Evolutionary conservation across 2,888 invertebrate genomes (phyloP).

Genomic region (Pilophorus perplexus): DNA sequence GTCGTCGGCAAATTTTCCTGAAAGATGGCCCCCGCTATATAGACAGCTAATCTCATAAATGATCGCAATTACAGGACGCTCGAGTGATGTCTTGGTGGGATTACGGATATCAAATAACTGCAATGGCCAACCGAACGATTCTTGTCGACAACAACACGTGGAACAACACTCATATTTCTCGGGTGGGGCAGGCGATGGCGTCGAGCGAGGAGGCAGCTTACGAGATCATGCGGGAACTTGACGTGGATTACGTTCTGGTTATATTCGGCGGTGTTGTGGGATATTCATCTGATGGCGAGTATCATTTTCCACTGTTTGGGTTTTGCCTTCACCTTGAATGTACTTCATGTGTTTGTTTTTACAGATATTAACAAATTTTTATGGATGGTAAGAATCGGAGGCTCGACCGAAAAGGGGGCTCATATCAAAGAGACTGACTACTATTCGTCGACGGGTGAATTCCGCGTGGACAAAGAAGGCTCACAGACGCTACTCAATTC

Average conservation of each 20-base stretch:
- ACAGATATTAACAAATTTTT: slow-evolving; percentile 96
- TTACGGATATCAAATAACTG: slow-evolving; percentile 98
- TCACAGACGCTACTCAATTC: slow-evolving; percentile 89
- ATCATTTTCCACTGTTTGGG: no score
- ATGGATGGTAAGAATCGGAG: slow-evolving; percentile 98
- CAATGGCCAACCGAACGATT: slow-evolving; percentile 97
- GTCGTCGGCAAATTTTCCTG: no score
- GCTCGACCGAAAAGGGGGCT: slow-evolving; percentile 89
- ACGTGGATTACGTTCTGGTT: slow-evolving; percentile 96
- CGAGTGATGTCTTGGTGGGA: slow-evolving; percentile 99
- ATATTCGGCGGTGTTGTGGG: slow-evolving; percentile 99
- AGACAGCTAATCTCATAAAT: no score
- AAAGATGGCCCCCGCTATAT: no score
- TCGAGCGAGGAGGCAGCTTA: slow-evolving; percentile 95
- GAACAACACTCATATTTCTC: slow-evolving; percentile 98
- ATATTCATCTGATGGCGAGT: slow-evolving; percentile 91
- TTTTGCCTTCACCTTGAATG: background rate
- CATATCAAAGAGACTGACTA: slow-evolving; percentile 97
- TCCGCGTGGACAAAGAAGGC: slow-evolving; percentile 92
- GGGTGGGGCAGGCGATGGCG: slow-evolving; percentile 98
- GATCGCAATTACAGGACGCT: slow-evolving; percentile 71
- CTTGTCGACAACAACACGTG: slow-evolving; percentile 99
- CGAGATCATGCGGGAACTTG: slow-evolving; percentile 94
- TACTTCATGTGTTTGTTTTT: no score
- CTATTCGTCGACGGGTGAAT: slow-evolving; percentile 94